Evolutionary conservation across 2,797 vertebrate genomes (phyloP).

Genomic region (Sebastes umbrosus): DNA sequence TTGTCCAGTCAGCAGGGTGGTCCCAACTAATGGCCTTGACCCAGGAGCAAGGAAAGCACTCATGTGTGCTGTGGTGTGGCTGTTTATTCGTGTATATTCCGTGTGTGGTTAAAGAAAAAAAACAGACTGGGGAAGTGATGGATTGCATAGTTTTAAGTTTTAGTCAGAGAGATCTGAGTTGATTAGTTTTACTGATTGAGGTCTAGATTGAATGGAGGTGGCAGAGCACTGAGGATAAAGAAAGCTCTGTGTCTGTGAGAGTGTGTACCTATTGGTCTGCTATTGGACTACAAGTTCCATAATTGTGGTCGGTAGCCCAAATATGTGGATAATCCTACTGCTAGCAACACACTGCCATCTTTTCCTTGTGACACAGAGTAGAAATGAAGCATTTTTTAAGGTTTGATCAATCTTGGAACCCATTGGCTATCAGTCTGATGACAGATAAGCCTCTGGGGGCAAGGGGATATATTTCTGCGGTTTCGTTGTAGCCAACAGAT

Average conservation of each 20-base stretch:
- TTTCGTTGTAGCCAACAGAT: no score
- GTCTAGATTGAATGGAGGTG: constrained; percentile 1
- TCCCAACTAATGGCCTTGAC: constrained; percentile 15
- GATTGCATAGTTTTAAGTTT: neutral
- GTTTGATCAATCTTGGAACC: neutral
- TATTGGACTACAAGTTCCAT: neutral
- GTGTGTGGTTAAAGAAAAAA: neutral
- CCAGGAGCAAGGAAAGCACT: neutral
- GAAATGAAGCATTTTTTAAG: neutral
- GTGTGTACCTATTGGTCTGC: neutral
- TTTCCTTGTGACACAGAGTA: neutral
- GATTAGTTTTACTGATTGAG: constrained; percentile 25
- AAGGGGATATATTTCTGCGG: no score
- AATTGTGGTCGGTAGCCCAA: neutral
- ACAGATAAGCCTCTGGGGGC: no score
- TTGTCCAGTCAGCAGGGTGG: constrained; percentile 23
- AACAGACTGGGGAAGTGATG: neutral
- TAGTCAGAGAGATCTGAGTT: neutral
- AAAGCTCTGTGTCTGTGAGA: neutral
- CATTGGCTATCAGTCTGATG: no score
- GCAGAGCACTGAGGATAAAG: neutral
- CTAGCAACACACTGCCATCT: neutral
- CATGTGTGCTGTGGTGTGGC: neutral
- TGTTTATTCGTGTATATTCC: neutral
- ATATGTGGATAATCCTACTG: neutral